Conservation (phyloP, 2,113 vertebrate species). For the Aepyceros melampus region DNA sequence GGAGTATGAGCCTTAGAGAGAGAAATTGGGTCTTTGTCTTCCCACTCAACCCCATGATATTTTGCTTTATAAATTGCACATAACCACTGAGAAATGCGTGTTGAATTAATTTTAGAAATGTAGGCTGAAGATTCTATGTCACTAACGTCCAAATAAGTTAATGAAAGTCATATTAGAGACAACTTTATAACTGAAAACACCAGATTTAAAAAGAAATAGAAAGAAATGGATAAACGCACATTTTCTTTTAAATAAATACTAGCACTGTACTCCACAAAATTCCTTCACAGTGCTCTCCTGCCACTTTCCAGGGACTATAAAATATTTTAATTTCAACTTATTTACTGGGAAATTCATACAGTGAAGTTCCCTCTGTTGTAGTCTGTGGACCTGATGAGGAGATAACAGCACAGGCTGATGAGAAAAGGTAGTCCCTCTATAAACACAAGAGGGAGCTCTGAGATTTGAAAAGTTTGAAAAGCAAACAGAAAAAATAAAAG, state of each 20-base stretch:
- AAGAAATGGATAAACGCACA: background rate
- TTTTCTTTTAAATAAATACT: background rate
- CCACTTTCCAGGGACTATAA: background rate
- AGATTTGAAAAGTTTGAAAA: slow-evolving; percentile 21
- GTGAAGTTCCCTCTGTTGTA: background rate
- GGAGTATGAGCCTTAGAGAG: background rate
- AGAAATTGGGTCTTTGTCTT: background rate
- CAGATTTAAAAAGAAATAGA: background rate
- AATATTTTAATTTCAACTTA: slow-evolving; percentile 19
- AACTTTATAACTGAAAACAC: background rate
- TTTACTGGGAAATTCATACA: background rate
- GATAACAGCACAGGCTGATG: background rate
- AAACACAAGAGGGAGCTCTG: slow-evolving; percentile 51
- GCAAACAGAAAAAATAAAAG: background rate
- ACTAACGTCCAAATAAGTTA: background rate
- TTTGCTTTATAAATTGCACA: background rate
- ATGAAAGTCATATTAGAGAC: background rate
- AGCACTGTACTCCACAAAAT: background rate
- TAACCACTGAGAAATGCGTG: background rate
- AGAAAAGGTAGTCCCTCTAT: background rate
- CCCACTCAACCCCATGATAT: background rate
- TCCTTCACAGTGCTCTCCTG: background rate
- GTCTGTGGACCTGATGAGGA: background rate
- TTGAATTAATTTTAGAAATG: background rate
- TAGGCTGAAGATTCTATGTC: background rate